Conservation (phyloP, 2,888 invertebrate species). For the Cistogaster globosa region DNA sequence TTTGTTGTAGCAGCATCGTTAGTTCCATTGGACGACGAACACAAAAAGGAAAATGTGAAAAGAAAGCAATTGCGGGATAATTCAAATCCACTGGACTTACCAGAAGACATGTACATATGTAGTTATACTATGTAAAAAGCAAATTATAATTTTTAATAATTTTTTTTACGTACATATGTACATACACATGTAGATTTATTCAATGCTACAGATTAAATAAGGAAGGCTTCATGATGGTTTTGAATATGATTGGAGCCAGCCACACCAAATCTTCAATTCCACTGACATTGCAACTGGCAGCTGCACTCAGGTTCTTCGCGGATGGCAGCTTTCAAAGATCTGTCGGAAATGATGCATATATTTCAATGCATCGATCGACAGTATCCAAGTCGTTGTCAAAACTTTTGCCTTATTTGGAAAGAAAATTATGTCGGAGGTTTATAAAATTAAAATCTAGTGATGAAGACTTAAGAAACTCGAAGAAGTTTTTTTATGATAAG, state of each 20-base stretch:
- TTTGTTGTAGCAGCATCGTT: not conserved
- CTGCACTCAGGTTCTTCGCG: not conserved
- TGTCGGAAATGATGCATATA: conserved; percentile 19
- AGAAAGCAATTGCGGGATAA: conserved; percentile 13
- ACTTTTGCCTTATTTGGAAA: not conserved
- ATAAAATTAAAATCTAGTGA: not conserved
- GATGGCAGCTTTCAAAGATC: conserved; percentile 7
- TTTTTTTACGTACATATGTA: not conserved
- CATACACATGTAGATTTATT: not conserved
- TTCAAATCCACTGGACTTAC: conserved; percentile 14
- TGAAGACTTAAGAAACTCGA: not conserved
- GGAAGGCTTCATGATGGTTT: too few relatives aligned
- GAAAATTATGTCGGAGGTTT: not conserved
- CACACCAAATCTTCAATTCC: not conserved
- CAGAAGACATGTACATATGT: conserved; percentile 9
- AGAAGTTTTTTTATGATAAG: not conserved
- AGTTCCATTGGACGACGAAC: not conserved
- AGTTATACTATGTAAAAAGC: too few relatives aligned
- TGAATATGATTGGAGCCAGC: not conserved
- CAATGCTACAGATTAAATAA: not conserved
- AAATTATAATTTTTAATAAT: conserved; percentile 2
- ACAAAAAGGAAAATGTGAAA: conserved; percentile 1
- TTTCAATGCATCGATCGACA: conserved; percentile 18
- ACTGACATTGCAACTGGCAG: not conserved
- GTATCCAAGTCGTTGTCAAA: not conserved